Percentiles rank a stretch among this genome's conserved stretches.
Conservation (phyloP, 2,888 invertebrate species). For the Dicyrtomina minuta region DNA sequence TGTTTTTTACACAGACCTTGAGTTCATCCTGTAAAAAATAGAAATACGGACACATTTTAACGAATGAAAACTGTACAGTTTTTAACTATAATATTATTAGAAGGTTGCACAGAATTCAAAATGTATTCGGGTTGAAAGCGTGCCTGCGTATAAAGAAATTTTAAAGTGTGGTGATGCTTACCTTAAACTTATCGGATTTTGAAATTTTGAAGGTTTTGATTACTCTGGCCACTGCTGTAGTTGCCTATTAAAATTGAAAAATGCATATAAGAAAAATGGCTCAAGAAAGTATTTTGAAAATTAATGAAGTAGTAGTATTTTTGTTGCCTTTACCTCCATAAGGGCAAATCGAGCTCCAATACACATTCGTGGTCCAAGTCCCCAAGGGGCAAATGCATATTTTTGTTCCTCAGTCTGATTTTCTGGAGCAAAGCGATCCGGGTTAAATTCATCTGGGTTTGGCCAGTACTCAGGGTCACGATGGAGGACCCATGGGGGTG, state of each 20-base stretch:
- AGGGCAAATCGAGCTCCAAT: slow-evolving; percentile 52
- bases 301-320: neutral
- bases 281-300: neutral
- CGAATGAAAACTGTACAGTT: too few species aligned
- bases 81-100: too few species aligned
- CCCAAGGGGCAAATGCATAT: slow-evolving; percentile 52
- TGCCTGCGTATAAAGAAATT: neutral
- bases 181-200: slow-evolving; percentile 44
- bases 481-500: slow-evolving; percentile 52
- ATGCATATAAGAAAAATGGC: too few species aligned
- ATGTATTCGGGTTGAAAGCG: neutral
- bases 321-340: slow-evolving; percentile 42
- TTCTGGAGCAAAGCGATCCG: slow-evolving; percentile 36
- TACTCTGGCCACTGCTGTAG: slow-evolving; percentile 50
- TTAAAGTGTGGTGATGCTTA: too few species aligned
- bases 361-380: slow-evolving; percentile 50
- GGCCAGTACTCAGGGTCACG: slow-evolving; percentile 53
- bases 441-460: slow-evolving; percentile 48
- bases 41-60: too few species aligned
- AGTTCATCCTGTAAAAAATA: slow-evolving; percentile 38
- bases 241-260: slow-evolving; percentile 33
- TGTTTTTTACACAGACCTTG: slow-evolving; percentile 51
- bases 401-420: slow-evolving; percentile 51
- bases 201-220: slow-evolving; percentile 43
- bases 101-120: too few species aligned